Base-by-base conservation (phyloP, 2,797 vertebrate species). In the Myotis pilosus region DNA sequence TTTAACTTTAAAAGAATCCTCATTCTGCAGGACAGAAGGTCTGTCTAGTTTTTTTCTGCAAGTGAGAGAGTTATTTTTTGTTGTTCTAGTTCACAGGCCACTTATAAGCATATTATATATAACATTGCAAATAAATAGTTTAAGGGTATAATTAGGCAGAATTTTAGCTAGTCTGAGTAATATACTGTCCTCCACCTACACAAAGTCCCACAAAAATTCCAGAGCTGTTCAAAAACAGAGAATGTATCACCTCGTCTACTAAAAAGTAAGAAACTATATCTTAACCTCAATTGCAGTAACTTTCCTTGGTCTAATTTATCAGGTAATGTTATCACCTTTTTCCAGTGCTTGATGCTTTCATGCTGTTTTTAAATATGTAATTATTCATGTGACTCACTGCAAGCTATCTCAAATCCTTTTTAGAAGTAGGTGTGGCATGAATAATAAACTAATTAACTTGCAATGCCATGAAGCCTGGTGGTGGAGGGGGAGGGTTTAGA, bases 371-470 rank as follows among this genome's bases (percentile, higher is more conserved):
- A 93, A 95, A 97, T 93, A 93, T 86, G 80, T 82, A 89, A 93
- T 94, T 93, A 96, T 93, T 96, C 82, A 17, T 90, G 38, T 97
- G 96, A 97, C 94, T 97, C 96, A 96, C 44, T n/a, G 79, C 74
- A 93, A 96, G 79, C 85, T 89, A 92, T 87, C 94, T 53, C 74
- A 84, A 89, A 93, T 88, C 86, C 93, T 92, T 96, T 96, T 95
- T 95, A 79, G 87, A 96, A 95, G 92, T 92, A 71, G 94, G 92
- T 86, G 88, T 96, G 93, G 91, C 62, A 82, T 78, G 94, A 95
- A 96, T 96, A 97, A 96, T 76, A 96, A 96, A 96, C 49, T 92
- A 96, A 96, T 92, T 95, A 95, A 90, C 92, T 94, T 96, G 79
- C 79, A 76, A 94, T 71, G 25, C 75, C 89, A 15, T 88, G 60